phyloP scores from a whole-genome alignment of 2,113 vertebrate species.

The Beaufortia kweichowensis region DNA sequence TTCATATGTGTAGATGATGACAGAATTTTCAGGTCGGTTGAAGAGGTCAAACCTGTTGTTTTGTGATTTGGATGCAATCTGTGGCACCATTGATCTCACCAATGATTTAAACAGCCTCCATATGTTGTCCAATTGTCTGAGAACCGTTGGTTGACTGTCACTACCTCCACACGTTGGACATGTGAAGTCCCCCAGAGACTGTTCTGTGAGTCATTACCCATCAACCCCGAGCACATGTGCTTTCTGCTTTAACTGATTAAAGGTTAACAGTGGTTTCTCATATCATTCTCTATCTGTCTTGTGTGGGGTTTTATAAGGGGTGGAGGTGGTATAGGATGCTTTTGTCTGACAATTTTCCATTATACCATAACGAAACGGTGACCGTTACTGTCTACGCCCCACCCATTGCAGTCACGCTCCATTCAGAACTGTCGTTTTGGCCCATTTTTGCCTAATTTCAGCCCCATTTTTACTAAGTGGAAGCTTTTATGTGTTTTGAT shows the following conservation, averaged over 20 bases:
- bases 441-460: constrained; percentile 34
- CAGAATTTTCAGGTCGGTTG: constrained; percentile 6
- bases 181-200: constrained; percentile 35
- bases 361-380: constrained; percentile 26
- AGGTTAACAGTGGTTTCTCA: constrained; percentile 55
- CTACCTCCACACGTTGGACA: constrained; percentile 50
- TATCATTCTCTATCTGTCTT: constrained; percentile 43
- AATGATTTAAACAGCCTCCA: constrained; percentile 16
- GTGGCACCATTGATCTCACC: constrained; percentile 19
- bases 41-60: constrained; percentile 8
- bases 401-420: neutral
- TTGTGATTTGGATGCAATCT: constrained; percentile 33
- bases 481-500: constrained; percentile 34
- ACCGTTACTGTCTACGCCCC: constrained; percentile 17
- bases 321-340: constrained; percentile 22
- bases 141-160: constrained; percentile 33
- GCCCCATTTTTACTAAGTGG: constrained; percentile 3
- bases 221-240: constrained; percentile 40
- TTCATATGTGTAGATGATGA: constrained; percentile 3
- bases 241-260: constrained; percentile 37
- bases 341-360: constrained; percentile 44
- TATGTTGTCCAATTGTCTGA: constrained; percentile 27
- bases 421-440: constrained; percentile 41
- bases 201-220: constrained; percentile 44
- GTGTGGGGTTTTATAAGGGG: constrained; percentile 39